phyloP scores from a whole-genome alignment of 2,113 vertebrate genomes.

The Varanus komodoensis region DNA sequence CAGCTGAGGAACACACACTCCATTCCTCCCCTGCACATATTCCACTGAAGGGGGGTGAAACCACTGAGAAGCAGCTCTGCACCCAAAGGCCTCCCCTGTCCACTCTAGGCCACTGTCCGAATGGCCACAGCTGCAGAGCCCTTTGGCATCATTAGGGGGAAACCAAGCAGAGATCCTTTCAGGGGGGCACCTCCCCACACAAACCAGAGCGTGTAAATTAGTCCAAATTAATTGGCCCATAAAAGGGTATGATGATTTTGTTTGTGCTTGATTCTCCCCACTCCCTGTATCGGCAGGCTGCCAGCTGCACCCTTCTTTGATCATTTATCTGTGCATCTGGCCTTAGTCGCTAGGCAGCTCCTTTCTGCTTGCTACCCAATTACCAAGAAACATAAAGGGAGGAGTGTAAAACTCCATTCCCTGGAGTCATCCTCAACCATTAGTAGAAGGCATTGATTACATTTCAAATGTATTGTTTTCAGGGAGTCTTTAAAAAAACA shows the following conservation, averaged over 20 bases:
- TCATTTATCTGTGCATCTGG: conserved; percentile 41
- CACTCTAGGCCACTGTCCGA: neutral
- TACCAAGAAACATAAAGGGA: conserved; percentile 39
- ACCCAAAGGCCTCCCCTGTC: neutral
- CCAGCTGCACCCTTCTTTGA: conserved; percentile 65
- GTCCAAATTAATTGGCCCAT: neutral
- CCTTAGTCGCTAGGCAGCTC: conserved; percentile 66
- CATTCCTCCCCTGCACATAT: neutral
- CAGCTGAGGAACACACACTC: neutral
- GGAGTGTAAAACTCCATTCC: conserved; percentile 38
- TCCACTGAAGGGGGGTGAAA: neutral
- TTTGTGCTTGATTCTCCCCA: neutral
- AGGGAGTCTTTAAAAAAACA: neutral
- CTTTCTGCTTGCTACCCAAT: conserved; percentile 65
- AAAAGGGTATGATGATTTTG: neutral
- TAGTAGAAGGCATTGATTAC: conserved; percentile 49
- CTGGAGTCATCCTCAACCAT: conserved; percentile 33
- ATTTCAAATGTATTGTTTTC: conserved; percentile 41
- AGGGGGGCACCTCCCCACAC: neutral
- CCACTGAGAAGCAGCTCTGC: too few species aligned
- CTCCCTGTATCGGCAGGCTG: neutral
- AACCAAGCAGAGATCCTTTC: neutral
- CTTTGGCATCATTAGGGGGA: neutral
- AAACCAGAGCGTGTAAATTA: neutral
- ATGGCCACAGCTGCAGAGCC: neutral